These are phyloP conservation scores for Philotrypesis tridentata DNA, from an alignment of 1,140 invertebrate genomes.

Conservation along the genomic window DNA sequence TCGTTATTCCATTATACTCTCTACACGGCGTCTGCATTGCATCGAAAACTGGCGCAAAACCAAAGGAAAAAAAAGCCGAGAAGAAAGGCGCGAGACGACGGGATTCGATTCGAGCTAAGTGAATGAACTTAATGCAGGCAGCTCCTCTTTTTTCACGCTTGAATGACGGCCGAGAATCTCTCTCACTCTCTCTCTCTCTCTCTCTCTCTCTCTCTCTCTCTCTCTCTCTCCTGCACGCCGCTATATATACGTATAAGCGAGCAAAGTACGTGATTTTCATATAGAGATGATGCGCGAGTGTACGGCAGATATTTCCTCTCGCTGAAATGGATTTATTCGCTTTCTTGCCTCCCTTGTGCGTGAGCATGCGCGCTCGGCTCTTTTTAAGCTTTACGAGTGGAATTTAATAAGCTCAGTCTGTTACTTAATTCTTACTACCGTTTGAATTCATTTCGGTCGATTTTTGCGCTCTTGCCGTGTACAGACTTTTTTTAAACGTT, in stretches of 20 bases:
- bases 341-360: not conserved
- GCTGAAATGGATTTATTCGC: slow-evolving; percentile 22
- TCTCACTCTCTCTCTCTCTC: too few relatives aligned
- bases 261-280: slow-evolving; percentile 44
- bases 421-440: not conserved
- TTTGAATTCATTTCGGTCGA: not conserved
- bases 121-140: slow-evolving; percentile 41
- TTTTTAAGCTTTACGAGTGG: slow-evolving; percentile 9
- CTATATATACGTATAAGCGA: not conserved
- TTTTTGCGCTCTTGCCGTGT: not conserved
- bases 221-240: not conserved
- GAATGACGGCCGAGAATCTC: slow-evolving; percentile 21
- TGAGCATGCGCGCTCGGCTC: not conserved
- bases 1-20: not conserved
- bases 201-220: too few relatives aligned
- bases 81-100: not conserved
- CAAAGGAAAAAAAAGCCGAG: slow-evolving; percentile 11
- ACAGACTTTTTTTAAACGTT: too few relatives aligned
- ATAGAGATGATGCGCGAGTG: not conserved
- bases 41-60: not conserved
- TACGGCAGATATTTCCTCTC: not conserved
- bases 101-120: slow-evolving; percentile 46
- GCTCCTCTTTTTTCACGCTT: slow-evolving; percentile 27
- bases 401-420: not conserved
- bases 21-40: not conserved